These are phyloP conservation scores for Chelonia mydas DNA, from an alignment of 2,797 vertebrate species.

Conservation along the genomic window DNA sequence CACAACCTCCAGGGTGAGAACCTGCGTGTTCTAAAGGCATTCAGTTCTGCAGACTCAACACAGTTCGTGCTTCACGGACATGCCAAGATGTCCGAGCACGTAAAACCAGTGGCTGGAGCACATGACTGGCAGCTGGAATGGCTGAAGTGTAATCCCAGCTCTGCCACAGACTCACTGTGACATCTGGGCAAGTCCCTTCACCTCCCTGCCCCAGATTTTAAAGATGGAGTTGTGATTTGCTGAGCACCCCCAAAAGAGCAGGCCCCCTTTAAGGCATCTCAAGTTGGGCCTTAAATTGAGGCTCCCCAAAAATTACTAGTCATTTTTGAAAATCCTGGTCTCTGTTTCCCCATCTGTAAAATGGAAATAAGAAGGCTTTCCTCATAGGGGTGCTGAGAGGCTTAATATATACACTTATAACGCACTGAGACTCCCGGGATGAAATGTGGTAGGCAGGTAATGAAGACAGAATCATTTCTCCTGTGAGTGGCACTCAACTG, in stretches of 20 bases:
- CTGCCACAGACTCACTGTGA: background rate
- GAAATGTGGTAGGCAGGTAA: too few species aligned
- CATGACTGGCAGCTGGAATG: background rate
- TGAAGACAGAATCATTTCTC: background rate
- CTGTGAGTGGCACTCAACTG: background rate
- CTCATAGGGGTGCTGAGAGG: background rate
- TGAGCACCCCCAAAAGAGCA: background rate
- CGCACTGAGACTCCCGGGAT: background rate
- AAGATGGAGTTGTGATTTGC: background rate
- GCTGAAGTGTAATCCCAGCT: background rate
- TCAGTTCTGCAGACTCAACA: background rate
- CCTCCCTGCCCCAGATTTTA: background rate
- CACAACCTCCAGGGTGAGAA: background rate
- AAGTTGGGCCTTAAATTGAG: background rate
- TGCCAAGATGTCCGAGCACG: background rate
- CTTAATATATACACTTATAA: background rate
- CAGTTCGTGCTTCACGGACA: background rate
- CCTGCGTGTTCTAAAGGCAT: accelerated
- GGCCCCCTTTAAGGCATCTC: background rate
- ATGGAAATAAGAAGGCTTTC: background rate
- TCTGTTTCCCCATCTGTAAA: background rate
- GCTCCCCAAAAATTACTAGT: background rate
- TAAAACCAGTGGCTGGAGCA: background rate
- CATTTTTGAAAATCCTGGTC: background rate
- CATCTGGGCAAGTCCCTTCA: background rate